Percentiles rank a stretch among this genome's conserved stretches.
Conservation (phyloP, 2,113 vertebrate species). For the Panthera leo region DNA sequence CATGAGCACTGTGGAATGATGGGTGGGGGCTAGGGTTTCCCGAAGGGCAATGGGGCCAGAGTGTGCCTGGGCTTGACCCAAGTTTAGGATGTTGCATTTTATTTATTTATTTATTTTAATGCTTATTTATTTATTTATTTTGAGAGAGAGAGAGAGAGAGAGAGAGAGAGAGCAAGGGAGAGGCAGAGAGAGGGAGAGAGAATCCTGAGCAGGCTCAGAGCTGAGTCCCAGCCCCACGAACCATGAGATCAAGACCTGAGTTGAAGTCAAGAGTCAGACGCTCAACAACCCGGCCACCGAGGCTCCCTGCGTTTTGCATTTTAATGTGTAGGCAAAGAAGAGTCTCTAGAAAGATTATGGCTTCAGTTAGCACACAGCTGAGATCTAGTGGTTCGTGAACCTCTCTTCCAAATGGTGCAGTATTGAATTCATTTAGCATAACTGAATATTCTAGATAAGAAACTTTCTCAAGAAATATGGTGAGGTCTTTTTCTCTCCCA, state of each 20-base stretch:
- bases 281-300: too few relatives aligned
- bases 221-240: too few relatives aligned
- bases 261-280: too few relatives aligned
- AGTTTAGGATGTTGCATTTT: background rate
- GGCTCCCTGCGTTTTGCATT: background rate
- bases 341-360: background rate
- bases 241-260: too few relatives aligned
- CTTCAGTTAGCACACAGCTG: background rate
- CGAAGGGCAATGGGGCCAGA: background rate
- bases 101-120: too few relatives aligned
- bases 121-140: too few relatives aligned
- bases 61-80: background rate
- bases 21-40: background rate
- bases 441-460: background rate
- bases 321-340: background rate
- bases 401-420: background rate
- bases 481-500: background rate
- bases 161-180: too few relatives aligned
- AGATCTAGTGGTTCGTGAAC: background rate
- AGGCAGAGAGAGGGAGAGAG: too few relatives aligned
- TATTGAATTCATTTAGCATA: background rate
- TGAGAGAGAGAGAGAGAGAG: too few relatives aligned
- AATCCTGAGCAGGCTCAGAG: too few relatives aligned
- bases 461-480: background rate
- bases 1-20: background rate